Base-by-base conservation (phyloP, 2,888 invertebrate genomes). In the Drosophila subquinaria region DNA sequence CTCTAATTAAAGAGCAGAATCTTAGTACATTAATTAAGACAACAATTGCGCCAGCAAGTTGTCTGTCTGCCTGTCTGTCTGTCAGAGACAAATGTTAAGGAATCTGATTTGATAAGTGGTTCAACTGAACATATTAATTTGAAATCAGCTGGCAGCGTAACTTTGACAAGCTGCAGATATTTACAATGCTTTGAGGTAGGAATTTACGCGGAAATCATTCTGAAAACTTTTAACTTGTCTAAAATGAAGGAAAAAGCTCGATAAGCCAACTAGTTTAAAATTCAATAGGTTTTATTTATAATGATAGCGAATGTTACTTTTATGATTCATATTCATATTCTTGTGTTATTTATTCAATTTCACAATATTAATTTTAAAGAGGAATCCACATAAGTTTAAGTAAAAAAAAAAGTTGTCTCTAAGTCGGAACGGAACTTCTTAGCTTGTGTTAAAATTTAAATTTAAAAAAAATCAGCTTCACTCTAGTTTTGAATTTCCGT, bases 21-120 rank as follows among this genome's bases (percentile, higher is more conserved):
- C 45, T 45, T 57, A 23, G 56, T 45, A 15, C 36, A 57, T 45
- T 57, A 45, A 57, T 57, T 57, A 23, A 51, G 13, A n/a, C 20
- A 20, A 20, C 51, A 51, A 51, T 51, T 35, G 13, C 3, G 20
- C 1, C 5, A 27, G 35, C 20, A 35, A 51, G 13, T 51, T 17
- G 8, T 51, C 27, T 30, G 30, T 30, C 30, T 30, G 30, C 8
- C 30, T 13, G 8, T 23, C 13, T 13, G 5, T 20, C 27, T 6
- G 27, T 27, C 27, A 23, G 23, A 4, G 35, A 20, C 35, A 51
- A 8, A 20, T 51, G 51, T 51, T 36, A 6, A 3, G 17, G 4
- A 23, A 23, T 23, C 6, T 3, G 8, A 23, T 45, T 45, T 23
- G 2, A 45, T 6, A 23, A 23, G 3, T 13, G 11, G 5, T 23